Percentiles rank a stretch among this genome's conserved stretches.
Conservation (phyloP, 2,888 invertebrate genomes). For the Drosophila melanocephala region DNA sequence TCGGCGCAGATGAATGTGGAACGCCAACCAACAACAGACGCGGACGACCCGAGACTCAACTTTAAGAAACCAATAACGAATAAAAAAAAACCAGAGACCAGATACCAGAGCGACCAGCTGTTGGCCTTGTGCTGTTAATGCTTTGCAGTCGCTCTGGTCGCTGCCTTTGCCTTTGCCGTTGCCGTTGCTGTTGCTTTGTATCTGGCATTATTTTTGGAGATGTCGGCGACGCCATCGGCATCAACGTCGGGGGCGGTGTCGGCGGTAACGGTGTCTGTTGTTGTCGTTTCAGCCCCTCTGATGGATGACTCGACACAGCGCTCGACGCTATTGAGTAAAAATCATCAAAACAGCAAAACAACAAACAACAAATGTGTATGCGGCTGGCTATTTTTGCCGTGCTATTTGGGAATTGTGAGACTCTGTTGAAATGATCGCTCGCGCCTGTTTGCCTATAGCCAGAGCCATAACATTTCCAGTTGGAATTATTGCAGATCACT, state of each 20-base stretch:
- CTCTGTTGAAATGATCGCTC: constrained; percentile 42
- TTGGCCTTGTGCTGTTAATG: constrained; percentile 68
- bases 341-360: constrained; percentile 45
- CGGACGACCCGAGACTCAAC: constrained; percentile 40
- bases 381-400: constrained; percentile 47
- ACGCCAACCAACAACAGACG: constrained; percentile 50
- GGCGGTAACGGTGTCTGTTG: constrained; percentile 38
- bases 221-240: constrained; percentile 31
- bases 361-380: constrained; percentile 24
- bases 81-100: constrained; percentile 31
- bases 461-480: constrained; percentile 42
- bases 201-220: constrained; percentile 69
- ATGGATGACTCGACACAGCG: constrained; percentile 59
- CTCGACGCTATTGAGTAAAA: constrained; percentile 26
- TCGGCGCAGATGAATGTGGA: constrained; percentile 66
- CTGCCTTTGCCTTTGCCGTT: constrained; percentile 7
- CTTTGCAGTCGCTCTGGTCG: constrained; percentile 40
- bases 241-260: constrained; percentile 3
- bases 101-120: constrained; percentile 60
- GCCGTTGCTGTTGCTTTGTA: constrained; percentile 42
- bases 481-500: constrained; percentile 35
- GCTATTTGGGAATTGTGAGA: constrained; percentile 24
- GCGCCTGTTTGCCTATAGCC: background rate
- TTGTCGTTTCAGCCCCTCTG: constrained; percentile 49
- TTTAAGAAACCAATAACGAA: constrained; percentile 33